These are phyloP conservation scores for Halichoeres trimaculatus DNA, from an alignment of 2,113 vertebrate species.

Conservation along the genomic window DNA sequence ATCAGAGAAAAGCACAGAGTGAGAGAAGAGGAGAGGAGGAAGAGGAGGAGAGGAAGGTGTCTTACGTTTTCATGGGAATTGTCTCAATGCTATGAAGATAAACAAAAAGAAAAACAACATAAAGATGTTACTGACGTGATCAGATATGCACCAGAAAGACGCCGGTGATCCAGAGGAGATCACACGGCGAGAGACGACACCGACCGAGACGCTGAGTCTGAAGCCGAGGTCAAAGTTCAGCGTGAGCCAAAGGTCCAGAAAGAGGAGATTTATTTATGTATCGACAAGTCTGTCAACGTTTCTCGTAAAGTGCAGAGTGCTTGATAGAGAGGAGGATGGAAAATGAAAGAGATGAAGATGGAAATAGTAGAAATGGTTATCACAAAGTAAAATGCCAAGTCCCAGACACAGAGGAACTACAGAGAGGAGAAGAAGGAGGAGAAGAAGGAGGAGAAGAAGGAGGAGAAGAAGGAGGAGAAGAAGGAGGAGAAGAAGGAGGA, in stretches of 20 bases:
- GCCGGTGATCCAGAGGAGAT: constrained; percentile 45
- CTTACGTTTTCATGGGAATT: constrained; percentile 93
- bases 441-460: constrained; percentile 38
- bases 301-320: constrained; percentile 85
- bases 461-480: constrained; percentile 36
- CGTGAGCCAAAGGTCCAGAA: constrained; percentile 21
- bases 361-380: constrained; percentile 94
- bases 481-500: constrained; percentile 33
- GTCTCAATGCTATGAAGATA: constrained; percentile 89
- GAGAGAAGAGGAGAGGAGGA: constrained; percentile 32
- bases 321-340: constrained; percentile 63
- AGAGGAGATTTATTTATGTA: constrained; percentile 27
- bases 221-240: constrained; percentile 14
- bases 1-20: constrained; percentile 61
- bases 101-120: constrained; percentile 78
- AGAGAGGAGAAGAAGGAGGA: constrained; percentile 72
- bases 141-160: constrained; percentile 55
- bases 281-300: constrained; percentile 43
- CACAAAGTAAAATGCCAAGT: constrained; percentile 99
- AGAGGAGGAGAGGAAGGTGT: constrained; percentile 70
- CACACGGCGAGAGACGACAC: constrained; percentile 24
- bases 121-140: constrained; percentile 64
- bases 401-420: constrained; percentile 94
- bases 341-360: constrained; percentile 66
- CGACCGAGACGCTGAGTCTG: constrained; percentile 48